phyloP scores from a whole-genome alignment of 1,140 invertebrate genomes.

The Helicoverpa zea region DNA sequence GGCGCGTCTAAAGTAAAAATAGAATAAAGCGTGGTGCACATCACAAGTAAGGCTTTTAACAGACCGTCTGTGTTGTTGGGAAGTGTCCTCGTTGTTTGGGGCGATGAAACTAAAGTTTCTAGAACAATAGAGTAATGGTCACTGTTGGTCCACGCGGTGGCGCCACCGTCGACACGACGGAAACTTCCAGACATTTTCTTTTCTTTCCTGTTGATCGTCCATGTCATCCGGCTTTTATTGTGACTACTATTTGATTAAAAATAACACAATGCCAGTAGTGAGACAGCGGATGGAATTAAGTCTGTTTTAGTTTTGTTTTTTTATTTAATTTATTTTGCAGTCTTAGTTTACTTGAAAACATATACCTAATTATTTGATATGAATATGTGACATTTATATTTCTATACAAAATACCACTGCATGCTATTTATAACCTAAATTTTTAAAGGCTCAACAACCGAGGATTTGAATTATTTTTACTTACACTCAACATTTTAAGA shows the following conservation, averaged over 20 bases:
- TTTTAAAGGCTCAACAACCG: not conserved
- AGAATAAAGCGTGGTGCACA: conserved; percentile 18
- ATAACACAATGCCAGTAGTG: not conserved
- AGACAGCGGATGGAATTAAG: not conserved
- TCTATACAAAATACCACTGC: too few relatives aligned
- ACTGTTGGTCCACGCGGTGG: conserved; percentile 8
- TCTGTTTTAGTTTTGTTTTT: not conserved
- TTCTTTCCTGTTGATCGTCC: conserved; percentile 5
- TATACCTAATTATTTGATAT: too few relatives aligned
- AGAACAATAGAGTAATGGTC: conserved; percentile 52
- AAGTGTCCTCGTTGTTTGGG: conserved; percentile 38
- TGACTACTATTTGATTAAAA: not conserved
- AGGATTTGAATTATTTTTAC: not conserved
- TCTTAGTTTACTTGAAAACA: too few relatives aligned
- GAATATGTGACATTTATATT: too few relatives aligned
- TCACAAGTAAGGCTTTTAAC: conserved; percentile 37
- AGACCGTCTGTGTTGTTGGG: conserved; percentile 16
- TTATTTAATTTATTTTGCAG: not conserved
- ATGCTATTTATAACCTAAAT: not conserved
- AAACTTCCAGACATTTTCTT: conserved; percentile 1
- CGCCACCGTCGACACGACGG: not conserved
- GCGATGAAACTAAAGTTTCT: conserved; percentile 47
- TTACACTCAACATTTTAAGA: conserved; percentile 36
- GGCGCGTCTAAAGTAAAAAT: conserved; percentile 18
- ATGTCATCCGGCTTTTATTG: not conserved